Evolutionary conservation across 2,888 invertebrate species (phyloP).

Genomic region (Linyphia triangularis): DNA sequence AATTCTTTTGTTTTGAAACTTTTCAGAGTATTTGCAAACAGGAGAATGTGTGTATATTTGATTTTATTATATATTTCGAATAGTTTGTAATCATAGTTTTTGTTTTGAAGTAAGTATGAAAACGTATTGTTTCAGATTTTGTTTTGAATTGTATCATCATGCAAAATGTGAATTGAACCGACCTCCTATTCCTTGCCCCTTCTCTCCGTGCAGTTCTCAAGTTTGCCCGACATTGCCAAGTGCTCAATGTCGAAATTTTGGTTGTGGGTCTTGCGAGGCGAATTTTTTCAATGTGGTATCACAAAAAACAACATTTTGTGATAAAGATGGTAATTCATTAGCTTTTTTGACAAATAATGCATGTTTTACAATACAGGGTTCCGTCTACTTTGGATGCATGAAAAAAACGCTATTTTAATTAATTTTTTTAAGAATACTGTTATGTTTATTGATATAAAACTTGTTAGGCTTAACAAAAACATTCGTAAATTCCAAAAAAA

Average conservation of each 20-base stretch:
- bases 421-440: no score
- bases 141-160: slow-evolving; percentile 60
- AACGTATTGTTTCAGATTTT: slow-evolving; percentile 63
- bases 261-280: slow-evolving; percentile 64
- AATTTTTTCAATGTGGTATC: slow-evolving; percentile 44
- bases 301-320: slow-evolving; percentile 31
- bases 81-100: no score
- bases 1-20: no score
- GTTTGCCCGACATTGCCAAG: slow-evolving; percentile 44
- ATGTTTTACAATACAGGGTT: neutral
- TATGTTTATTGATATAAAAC: no score
- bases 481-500: no score
- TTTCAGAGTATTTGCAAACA: no score
- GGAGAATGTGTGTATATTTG: no score
- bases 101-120: no score
- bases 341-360: neutral
- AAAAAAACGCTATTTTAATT: no score
- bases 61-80: no score
- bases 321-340: slow-evolving; percentile 44
- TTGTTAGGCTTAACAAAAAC: no score
- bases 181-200: slow-evolving; percentile 58
- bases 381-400: no score
- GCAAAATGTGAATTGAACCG: slow-evolving; percentile 50
- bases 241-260: slow-evolving; percentile 48
- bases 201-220: slow-evolving; percentile 22